Base-by-base conservation (phyloP, 2,888 invertebrate genomes). In the Esperia sulphurella region DNA sequence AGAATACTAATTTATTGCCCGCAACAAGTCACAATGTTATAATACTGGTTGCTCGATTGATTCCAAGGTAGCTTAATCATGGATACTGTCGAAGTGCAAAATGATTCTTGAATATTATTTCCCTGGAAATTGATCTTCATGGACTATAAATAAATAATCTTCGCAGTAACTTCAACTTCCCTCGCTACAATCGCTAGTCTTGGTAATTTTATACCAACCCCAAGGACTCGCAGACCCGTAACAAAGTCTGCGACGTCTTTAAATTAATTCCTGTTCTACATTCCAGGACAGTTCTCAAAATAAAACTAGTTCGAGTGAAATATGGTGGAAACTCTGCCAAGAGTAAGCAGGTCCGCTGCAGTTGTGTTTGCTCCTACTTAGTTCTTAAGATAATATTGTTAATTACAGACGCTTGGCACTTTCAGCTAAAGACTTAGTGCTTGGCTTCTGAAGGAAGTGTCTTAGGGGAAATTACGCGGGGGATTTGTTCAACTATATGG, bases 241-340 rank as follows among this genome's bases (percentile, higher is more conserved):
- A 45, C 45, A 45, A 45, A 45, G 45, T 45, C 40, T 30, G 31
- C 31, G 45, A 40, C 39, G 31, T 45, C 45, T 38, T 45, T 39
- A 45, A 45, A 38, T 45, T 45, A 45, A 45, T 45, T 45, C 45
- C 45, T 45, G 39, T 45, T 39, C 45, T 12, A 45, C 40, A 44
- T 44, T 33, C 44, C 14, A 21, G n/a, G 42, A 31, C 30, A 14
- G 40, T 40, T 45, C 39, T 45, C 45, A 30, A 39, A 45, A 45
- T 45, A 39, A 45, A 45, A 45, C 29, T 31, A 39, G 40, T 31
- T 14, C 30, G 14, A 39, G 14, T 44, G 37, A 44, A 44, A 44
- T 44, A 44, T 42, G 30, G 31, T 5, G 30, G 14, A 0, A 14
- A 31, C 13, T 30, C 14, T 3, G 41, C 13, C 6, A 10, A n/a